phyloP scores from a whole-genome alignment of 2,888 invertebrate genomes.

The Brenthis daphne region DNA sequence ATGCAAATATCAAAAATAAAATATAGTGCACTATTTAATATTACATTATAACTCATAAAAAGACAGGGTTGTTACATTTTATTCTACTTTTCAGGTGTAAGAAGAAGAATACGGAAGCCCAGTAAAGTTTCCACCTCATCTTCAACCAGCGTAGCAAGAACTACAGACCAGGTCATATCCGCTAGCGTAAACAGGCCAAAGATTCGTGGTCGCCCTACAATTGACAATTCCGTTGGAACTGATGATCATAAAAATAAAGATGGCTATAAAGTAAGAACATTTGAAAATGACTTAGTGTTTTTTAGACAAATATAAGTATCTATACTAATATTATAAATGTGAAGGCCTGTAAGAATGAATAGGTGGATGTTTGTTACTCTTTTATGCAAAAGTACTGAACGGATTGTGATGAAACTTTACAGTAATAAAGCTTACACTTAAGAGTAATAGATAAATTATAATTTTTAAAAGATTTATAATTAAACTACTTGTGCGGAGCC shows the following conservation, averaged over 20 bases:
- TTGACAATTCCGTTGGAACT: slow-evolving; percentile 80
- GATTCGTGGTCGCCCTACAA: slow-evolving; percentile 81
- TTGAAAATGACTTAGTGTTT: background rate
- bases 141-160: slow-evolving; percentile 84
- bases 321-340: too few relatives aligned
- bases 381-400: too few relatives aligned
- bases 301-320: too few relatives aligned
- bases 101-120: slow-evolving; percentile 86
- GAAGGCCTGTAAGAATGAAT: too few relatives aligned
- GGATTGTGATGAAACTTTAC: too few relatives aligned
- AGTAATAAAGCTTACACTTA: too few relatives aligned
- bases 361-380: too few relatives aligned
- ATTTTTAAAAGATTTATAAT: too few relatives aligned
- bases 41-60: background rate
- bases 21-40: too few relatives aligned
- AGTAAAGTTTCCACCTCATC: slow-evolving; percentile 83
- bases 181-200: slow-evolving; percentile 86
- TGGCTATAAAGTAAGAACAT: slow-evolving; percentile 84
- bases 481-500: too few relatives aligned
- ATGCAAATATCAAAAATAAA: background rate
- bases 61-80: background rate
- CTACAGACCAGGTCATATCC: slow-evolving; percentile 74
- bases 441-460: too few relatives aligned
- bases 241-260: slow-evolving; percentile 86
- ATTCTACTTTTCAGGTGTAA: slow-evolving; percentile 72